Base-by-base conservation (phyloP, 2,113 vertebrate species). In the Leucoraja erinaceus region DNA sequence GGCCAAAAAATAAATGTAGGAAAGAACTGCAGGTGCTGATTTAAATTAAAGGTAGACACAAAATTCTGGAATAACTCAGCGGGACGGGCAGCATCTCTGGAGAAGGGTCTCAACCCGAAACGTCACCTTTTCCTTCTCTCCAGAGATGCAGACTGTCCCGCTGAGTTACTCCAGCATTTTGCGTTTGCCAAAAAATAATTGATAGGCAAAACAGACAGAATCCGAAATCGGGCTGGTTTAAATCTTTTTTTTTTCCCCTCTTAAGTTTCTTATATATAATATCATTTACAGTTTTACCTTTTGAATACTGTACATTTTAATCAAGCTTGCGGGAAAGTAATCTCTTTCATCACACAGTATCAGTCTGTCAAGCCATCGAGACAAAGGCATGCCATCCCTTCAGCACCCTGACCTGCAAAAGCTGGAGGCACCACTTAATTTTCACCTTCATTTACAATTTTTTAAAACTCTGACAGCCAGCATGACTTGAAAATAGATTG, bases 391-490 rank as follows among this genome's bases (percentile, higher is more conserved):
- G 56, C 90, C 90, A 74, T 70, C 47, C 18, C 90, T 91, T 72
- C 68, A 72, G 22, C 90, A 70, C 90, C 72, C 25, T 91, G 90
- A 91, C 90, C 66, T 91, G 90, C 33, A 54, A 91, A 91, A 54
- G 33, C 66, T 91, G 66, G 33, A 91, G 90, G 66, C 33, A 91
- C 90, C 90, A 91, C 70, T 91, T 72, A 91, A 72, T 91, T 91
- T 72, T 91, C 90, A 91, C 90, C 90, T 91, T 91, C 66, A 91
- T 72, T 72, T 91, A 72, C 66, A 91, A 72, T 91, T 70, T 91
- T 70, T 91, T 72, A 31, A 25, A 74, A 91, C 33, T 61, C 90
- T 72, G 68, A 11, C 90, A 91, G 90, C 90, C 18, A 72, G 68
- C 33, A 91, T 72, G 90, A 70, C 90, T 74, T 47, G 68, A 38